A percentile compares a stretch with the other conserved stretches of the same genome.
Evolutionary conservation across 2,797 vertebrate genomes (phyloP).

Genomic region (Cossypha polioptera): DNA sequence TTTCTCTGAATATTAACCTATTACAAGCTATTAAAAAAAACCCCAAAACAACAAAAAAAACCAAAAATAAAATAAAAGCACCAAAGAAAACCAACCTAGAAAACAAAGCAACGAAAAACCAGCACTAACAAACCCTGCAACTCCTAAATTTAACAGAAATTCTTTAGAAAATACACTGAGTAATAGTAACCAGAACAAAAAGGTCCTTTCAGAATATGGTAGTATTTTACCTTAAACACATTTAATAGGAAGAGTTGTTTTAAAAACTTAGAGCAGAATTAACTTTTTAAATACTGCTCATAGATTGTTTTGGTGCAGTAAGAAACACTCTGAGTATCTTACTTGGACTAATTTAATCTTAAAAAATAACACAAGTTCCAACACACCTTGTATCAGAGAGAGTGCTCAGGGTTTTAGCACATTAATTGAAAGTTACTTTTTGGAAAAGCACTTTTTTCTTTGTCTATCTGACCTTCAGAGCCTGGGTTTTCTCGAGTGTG

Average conservation of each 20-base stretch:
- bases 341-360: background rate
- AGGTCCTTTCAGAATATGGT: background rate
- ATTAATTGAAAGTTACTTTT: background rate
- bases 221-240: background rate
- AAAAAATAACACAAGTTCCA: background rate
- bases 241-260: background rate
- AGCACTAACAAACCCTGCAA: background rate
- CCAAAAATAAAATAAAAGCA: too few relatives aligned
- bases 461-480: background rate
- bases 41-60: too few relatives aligned
- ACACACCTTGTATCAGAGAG: background rate
- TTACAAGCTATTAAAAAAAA: background rate
- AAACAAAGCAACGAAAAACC: background rate
- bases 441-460: background rate
- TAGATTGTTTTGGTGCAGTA: background rate
- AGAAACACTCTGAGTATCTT: background rate
- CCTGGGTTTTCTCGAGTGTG: accelerated
- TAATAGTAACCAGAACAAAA: background rate
- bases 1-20: background rate
- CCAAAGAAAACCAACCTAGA: background rate
- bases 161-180: background rate
- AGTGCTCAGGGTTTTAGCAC: background rate
- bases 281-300: background rate
- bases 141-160: background rate
- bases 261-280: background rate